Conservation (phyloP, 2,888 invertebrate genomes). For the Cephus spinipes region DNA sequence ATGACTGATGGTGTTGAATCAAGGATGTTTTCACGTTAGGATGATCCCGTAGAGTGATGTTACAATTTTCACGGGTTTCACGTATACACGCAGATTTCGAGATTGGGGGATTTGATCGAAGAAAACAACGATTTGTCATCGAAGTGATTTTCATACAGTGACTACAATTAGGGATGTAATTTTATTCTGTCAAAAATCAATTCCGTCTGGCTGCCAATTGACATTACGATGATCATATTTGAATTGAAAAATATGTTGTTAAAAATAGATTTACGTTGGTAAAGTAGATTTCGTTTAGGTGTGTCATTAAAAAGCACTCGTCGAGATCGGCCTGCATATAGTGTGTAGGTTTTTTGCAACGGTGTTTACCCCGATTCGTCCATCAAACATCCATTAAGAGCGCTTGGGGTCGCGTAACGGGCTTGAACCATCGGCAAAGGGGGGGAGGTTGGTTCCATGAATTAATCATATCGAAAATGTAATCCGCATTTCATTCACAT, state of each 20-base stretch:
- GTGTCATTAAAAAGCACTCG: neutral
- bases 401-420: slow-evolving; percentile 1
- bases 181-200: too few relatives aligned
- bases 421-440: neutral
- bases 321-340: neutral
- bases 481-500: slow-evolving; percentile 4
- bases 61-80: neutral
- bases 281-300: neutral
- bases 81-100: neutral
- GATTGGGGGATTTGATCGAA: neutral
- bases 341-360: neutral
- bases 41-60: neutral
- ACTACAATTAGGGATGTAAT: neutral
- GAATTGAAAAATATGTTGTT: neutral
- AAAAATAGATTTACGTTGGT: neutral
- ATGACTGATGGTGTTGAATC: neutral
- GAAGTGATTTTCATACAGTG: neutral
- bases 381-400: slow-evolving; percentile 8
- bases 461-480: slow-evolving; percentile 11
- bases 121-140: neutral
- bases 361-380: slow-evolving; percentile 3
- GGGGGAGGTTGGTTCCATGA: neutral
- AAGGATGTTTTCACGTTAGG: neutral
- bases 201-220: neutral
- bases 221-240: neutral